Conservation (phyloP, 2,797 vertebrate genomes). For the Moxostoma hubbsi region DNA sequence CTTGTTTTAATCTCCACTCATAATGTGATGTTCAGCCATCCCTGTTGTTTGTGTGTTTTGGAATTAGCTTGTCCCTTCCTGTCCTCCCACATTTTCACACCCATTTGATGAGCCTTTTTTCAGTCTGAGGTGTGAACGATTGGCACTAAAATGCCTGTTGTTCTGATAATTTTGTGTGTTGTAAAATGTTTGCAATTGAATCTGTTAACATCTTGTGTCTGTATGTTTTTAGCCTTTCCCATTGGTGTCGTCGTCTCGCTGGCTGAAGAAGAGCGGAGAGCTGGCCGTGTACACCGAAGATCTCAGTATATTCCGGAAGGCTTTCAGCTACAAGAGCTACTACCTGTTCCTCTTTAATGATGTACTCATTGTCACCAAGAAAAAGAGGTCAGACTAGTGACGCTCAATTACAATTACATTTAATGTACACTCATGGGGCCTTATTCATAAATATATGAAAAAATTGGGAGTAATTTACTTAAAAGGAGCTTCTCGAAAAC, state of each 20-base stretch:
- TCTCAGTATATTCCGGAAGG: constrained; percentile 84
- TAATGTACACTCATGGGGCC: background rate
- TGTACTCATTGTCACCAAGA: constrained; percentile 91
- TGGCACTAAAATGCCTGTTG: background rate
- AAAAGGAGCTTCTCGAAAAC: no score
- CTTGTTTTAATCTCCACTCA: no score
- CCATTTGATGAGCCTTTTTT: no score
- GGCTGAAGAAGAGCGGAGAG: constrained; percentile 91
- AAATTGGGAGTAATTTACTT: no score
- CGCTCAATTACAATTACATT: background rate
- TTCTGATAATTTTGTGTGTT: constrained; percentile 23
- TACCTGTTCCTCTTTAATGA: constrained; percentile 94
- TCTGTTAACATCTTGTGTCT: no score
- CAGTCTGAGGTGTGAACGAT: no score
- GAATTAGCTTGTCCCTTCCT: no score
- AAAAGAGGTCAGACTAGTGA: constrained; percentile 83
- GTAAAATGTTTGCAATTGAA: background rate
- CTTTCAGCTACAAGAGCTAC: constrained; percentile 82
- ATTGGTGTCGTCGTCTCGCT: constrained; percentile 88
- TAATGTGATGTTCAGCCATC: no score
- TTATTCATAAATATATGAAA: no score
- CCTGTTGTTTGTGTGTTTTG: no score
- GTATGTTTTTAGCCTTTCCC: constrained; percentile 83
- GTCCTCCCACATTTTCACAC: no score
- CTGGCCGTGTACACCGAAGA: constrained; percentile 83